These are phyloP conservation scores for Hycleus cichorii DNA, from an alignment of 1,140 invertebrate genomes.

Conservation along the genomic window DNA sequence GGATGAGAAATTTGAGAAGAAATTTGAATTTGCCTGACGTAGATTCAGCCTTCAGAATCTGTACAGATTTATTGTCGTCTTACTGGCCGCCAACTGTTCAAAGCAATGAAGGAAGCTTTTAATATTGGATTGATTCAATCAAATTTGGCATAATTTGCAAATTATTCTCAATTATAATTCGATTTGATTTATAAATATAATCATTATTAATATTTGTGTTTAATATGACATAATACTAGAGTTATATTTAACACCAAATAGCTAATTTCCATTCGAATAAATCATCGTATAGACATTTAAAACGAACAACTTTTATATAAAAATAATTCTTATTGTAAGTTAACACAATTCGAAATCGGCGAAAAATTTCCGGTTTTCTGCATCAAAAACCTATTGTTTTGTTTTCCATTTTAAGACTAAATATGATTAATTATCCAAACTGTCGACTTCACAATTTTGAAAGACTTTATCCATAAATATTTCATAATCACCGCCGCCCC, in stretches of 20 bases:
- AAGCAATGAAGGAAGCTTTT: neutral
- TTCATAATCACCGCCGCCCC: neutral
- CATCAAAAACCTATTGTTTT: conserved; percentile 1
- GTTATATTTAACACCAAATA: no score
- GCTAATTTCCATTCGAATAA: no score
- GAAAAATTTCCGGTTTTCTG: conserved; percentile 9
- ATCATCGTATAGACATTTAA: no score
- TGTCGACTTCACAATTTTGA: conserved; percentile 6
- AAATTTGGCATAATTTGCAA: neutral
- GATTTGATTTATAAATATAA: neutral
- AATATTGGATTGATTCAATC: neutral
- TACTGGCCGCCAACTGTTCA: no score
- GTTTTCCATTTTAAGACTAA: conserved; percentile 1
- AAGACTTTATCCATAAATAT: conserved; percentile 8
- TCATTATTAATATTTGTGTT: neutral
- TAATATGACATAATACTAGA: no score
- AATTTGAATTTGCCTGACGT: no score
- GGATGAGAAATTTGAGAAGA: no score
- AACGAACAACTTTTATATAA: no score
- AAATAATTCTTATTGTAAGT: no score
- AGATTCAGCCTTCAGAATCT: no score
- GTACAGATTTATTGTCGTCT: no score
- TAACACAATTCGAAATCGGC: neutral
- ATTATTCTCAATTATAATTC: neutral
- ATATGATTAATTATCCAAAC: conserved; percentile 11